Conservation (phyloP, 1,140 invertebrate species). For the Conopomorpha cramerella region DNA sequence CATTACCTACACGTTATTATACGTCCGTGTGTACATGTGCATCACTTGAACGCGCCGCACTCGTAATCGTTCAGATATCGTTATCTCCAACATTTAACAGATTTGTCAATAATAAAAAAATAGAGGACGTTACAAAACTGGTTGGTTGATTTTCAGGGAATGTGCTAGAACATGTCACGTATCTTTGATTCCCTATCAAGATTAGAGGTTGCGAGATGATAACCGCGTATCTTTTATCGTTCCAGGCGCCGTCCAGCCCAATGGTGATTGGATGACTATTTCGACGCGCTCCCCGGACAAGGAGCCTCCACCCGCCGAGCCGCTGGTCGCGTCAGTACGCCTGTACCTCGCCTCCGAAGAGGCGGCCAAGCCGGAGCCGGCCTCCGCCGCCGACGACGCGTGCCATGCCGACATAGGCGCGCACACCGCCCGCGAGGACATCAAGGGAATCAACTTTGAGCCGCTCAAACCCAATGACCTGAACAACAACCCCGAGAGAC, state of each 20-base stretch:
- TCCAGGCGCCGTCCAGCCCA: constrained; percentile 48
- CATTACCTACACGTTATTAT: no score
- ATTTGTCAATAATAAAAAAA: no score
- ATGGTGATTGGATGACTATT: constrained; percentile 60
- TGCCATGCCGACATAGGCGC: constrained; percentile 44
- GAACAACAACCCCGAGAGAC: constrained; percentile 51
- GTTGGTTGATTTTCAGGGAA: no score
- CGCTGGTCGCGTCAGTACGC: constrained; percentile 52
- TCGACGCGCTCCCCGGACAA: constrained; percentile 43
- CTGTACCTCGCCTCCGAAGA: constrained; percentile 50
- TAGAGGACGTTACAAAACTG: no score
- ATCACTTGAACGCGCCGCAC: no score
- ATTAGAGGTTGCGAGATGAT: no score
- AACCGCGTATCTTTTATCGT: constrained; percentile 13
- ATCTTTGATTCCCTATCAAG: no score
- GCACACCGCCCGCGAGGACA: constrained; percentile 35
- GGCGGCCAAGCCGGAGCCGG: constrained; percentile 38
- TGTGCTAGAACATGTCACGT: no score
- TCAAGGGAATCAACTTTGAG: constrained; percentile 49
- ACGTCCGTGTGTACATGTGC: no score
- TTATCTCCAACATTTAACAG: no score
- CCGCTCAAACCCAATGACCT: constrained; percentile 51
- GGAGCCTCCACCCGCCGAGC: constrained; percentile 46
- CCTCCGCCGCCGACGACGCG: constrained; percentile 17
- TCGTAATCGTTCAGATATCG: no score